Evolutionary conservation across 2,888 invertebrate genomes (phyloP), one percentile per base, ranked within the genome.

Genomic region (Synanthedon andrenaeformis): DNA sequence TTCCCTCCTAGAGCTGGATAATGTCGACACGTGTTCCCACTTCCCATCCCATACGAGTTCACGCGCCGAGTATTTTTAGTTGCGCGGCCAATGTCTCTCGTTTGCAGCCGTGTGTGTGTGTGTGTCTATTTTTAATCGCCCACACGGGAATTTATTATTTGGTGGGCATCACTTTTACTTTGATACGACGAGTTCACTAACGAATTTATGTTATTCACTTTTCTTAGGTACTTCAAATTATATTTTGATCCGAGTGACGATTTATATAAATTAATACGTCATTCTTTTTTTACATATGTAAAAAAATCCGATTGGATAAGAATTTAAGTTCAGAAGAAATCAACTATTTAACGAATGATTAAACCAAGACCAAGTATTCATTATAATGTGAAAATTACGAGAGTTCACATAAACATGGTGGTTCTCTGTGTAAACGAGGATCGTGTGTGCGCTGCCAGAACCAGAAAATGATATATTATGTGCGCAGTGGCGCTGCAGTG

Each of bases 51-150:
- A 35, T 35, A 41, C 49, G 41, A 17, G 52, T 52, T 52, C 52
- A 55, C 52, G 51, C 51, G 45, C 52, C 12, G 52, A 4, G 50
- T 55, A 55, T 51, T 52, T 50, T 52, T 55, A 52, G 55, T 42
- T 12, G 45, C 45, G 45, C 45, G 45, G 45, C 45, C 45, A 45
- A 45, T 45, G 45, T 45, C 45, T 42, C 42, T 45, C 45, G 45
- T 45, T 13, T 45, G 45, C 45, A n/a, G 45, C 13, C 45, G 45
- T 14, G 14, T 5, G 23, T 23, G 23, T 23, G 23, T 23, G 5
- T 23, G 5, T 45, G 14, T 45, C 14, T 45, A 45, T 45, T 35
- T 35, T 35, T 35, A 35, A 45, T 13, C 45, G 45, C 13, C 45
- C 45, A 45, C 45, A 45, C 45, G 45, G 45, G 14, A 14, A 45